These are phyloP conservation scores for Prunella himalayana DNA, from an alignment of 2,113 vertebrate species.

Conservation along the genomic window DNA sequence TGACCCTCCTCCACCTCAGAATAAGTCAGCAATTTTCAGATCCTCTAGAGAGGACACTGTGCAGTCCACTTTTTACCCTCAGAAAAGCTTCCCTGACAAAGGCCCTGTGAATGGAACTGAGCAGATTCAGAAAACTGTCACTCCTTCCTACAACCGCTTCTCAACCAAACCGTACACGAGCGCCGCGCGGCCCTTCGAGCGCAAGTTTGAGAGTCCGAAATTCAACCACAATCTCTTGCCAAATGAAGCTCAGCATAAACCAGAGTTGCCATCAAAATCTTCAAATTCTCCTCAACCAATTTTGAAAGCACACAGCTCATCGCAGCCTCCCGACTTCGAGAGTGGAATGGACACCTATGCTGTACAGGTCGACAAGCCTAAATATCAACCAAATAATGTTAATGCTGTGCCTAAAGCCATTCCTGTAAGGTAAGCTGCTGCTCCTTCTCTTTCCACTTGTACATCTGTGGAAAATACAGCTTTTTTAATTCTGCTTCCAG, in stretches of 20 bases:
- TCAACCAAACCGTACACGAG: conserved; percentile 90
- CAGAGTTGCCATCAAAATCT: conserved; percentile 80
- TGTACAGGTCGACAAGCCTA: conserved; percentile 85
- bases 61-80: conserved; percentile 80
- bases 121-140: conserved; percentile 74
- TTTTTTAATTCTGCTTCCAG: not conserved
- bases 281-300: conserved; percentile 71
- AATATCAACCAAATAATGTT: conserved; percentile 93
- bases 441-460: not conserved
- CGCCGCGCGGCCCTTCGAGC: conserved; percentile 90
- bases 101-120: conserved; percentile 86
- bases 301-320: conserved; percentile 79
- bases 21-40: conserved; percentile 77
- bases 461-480: not conserved
- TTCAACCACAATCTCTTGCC: conserved; percentile 98
- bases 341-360: conserved; percentile 89
- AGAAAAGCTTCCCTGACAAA: conserved; percentile 90
- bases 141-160: conserved; percentile 87
- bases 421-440: conserved; percentile 87
- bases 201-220: conserved; percentile 98
- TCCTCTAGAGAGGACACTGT: conserved; percentile 83
- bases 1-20: conserved; percentile 75
- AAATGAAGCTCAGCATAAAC: conserved; percentile 84
- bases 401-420: conserved; percentile 90
- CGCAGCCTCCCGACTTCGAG: conserved; percentile 86